Conservation (phyloP, 1,140 invertebrate genomes). For the Rhyacophila brunnea region DNA sequence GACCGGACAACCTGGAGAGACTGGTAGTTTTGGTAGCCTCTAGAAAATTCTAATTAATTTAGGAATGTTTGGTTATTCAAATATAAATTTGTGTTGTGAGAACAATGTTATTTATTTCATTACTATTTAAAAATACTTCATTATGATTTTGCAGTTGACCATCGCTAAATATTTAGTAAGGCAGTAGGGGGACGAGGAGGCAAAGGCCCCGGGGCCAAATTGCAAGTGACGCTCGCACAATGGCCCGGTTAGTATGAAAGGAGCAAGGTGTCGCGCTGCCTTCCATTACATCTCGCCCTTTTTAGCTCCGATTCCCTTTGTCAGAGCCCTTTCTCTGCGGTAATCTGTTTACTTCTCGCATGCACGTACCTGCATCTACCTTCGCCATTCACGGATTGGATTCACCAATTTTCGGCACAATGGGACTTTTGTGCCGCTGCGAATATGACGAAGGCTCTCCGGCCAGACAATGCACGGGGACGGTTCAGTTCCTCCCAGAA, state of each 20-base stretch:
- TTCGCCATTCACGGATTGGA: conserved; percentile 22
- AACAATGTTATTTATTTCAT: too few species aligned
- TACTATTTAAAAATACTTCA: too few species aligned
- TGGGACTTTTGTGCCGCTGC: conserved; percentile 26
- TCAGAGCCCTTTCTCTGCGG: conserved; percentile 24
- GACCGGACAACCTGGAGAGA: too few species aligned
- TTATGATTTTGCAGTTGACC: too few species aligned
- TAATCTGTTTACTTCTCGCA: conserved; percentile 34
- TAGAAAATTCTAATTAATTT: too few species aligned
- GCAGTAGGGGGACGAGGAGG: neutral
- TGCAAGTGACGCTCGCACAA: conserved; percentile 32
- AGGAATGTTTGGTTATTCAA: too few species aligned
- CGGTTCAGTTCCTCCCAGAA: conserved; percentile 5
- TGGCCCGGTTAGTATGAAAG: conserved; percentile 31
- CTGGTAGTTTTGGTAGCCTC: too few species aligned
- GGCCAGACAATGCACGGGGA: conserved; percentile 14
- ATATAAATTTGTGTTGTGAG: too few species aligned
- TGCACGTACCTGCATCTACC: conserved; percentile 13
- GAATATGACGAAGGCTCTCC: conserved; percentile 17
- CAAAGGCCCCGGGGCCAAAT: conserved; percentile 16
- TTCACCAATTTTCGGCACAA: conserved; percentile 26
- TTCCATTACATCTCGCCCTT: conserved; percentile 30
- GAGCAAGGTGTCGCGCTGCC: conserved; percentile 28
- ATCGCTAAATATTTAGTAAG: too few species aligned
- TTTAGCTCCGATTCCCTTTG: conserved; percentile 17